Percentiles rank a stretch among this genome's conserved stretches.
These are phyloP conservation scores for Bradysia coprophila DNA, from an alignment of 1,140 invertebrate species.

Conservation along the genomic window DNA sequence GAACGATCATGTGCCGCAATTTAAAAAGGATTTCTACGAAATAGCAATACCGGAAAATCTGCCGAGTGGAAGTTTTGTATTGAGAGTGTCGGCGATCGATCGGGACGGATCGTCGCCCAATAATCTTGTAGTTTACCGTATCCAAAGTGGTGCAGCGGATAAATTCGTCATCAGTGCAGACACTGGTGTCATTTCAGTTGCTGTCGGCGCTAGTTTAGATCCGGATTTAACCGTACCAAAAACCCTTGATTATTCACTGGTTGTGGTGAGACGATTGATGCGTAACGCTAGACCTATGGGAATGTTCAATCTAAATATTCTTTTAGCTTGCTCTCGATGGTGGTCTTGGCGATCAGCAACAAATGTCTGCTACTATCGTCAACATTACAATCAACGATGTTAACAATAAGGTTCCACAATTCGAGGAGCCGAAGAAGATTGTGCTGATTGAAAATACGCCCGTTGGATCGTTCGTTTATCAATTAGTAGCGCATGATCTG, in stretches of 20 bases:
- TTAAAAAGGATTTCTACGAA: constrained; percentile 54
- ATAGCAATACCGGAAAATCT: constrained; percentile 66
- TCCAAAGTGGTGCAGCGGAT: constrained; percentile 69
- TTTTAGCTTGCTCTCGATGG: constrained; percentile 58
- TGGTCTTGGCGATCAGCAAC: constrained; percentile 60
- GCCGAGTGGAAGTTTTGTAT: constrained; percentile 52
- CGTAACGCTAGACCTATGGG: neutral
- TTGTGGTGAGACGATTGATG: constrained; percentile 29
- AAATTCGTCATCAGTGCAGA: constrained; percentile 81
- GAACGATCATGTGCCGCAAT: constrained; percentile 71
- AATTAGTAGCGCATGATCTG: constrained; percentile 53
- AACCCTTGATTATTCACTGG: constrained; percentile 42
- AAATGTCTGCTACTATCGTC: constrained; percentile 47
- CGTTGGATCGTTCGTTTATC: constrained; percentile 47
- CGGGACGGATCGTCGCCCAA: constrained; percentile 71
- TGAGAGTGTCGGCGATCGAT: constrained; percentile 66
- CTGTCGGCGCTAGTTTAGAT: constrained; percentile 71
- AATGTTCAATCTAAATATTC: no score
- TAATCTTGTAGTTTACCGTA: constrained; percentile 71
- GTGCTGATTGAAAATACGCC: constrained; percentile 56
- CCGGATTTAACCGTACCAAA: constrained; percentile 67
- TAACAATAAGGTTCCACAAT: constrained; percentile 72
- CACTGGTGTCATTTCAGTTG: constrained; percentile 65
- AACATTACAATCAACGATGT: constrained; percentile 78
- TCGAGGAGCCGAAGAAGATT: constrained; percentile 44